phyloP scores from a whole-genome alignment of 2,113 vertebrate genomes.

The Scalopus aquaticus region DNA sequence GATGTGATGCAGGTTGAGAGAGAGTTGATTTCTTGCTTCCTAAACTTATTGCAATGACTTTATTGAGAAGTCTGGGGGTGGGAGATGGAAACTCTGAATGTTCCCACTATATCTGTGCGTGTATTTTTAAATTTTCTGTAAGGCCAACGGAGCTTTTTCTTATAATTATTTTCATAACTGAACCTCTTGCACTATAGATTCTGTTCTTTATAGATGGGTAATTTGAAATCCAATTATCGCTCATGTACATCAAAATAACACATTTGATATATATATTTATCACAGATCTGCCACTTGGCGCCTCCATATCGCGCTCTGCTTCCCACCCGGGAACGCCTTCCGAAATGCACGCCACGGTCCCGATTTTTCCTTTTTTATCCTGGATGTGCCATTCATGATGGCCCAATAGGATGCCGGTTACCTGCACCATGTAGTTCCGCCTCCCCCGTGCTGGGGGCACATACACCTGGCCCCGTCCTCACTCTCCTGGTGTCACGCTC shows the following conservation, averaged over 20 bases:
- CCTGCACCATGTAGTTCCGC: not conserved
- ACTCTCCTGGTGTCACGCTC: not conserved
- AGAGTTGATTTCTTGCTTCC: not conserved
- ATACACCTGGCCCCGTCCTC: no score
- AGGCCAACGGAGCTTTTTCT: conserved; percentile 34
- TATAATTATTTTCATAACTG: conserved; percentile 73
- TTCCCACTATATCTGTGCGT: not conserved
- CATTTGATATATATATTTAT: conserved; percentile 78
- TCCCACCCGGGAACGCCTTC: conserved; percentile 50
- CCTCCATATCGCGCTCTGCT: conserved; percentile 54
- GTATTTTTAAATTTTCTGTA: conserved; percentile 54
- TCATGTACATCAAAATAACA: conserved; percentile 76
- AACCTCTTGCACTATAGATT: conserved; percentile 65
- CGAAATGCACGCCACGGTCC: conserved; percentile 23
- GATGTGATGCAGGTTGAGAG: not conserved
- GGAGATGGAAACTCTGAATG: not conserved
- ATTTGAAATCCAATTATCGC: conserved; percentile 76
- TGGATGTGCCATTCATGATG: not conserved
- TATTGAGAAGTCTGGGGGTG: conserved; percentile 16
- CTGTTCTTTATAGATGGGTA: conserved; percentile 65
- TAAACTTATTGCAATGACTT: conserved; percentile 37
- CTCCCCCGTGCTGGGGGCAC: no score
- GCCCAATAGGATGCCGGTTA: not conserved
- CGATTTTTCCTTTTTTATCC: not conserved
- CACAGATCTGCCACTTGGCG: conserved; percentile 72